Evolutionary conservation across 1,140 invertebrate species (phyloP), one percentile per base, ranked within the genome.

Genomic region (Dreissena rostriformis): DNA sequence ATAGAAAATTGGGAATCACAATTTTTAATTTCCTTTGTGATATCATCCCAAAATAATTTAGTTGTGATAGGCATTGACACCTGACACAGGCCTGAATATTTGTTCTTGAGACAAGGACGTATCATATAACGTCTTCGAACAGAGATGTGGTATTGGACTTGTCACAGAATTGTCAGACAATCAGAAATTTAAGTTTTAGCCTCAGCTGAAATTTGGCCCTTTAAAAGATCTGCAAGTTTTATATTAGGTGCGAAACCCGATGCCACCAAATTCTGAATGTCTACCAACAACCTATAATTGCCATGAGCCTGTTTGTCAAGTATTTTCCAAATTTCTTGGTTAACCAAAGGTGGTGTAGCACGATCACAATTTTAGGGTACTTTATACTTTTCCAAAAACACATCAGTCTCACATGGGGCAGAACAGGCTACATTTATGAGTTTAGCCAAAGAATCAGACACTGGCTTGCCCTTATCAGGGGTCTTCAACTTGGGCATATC

Each of bases 21-120:
- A 22, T 10, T n/a, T 19, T 81, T 78, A 1, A 78, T 78, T 52
- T 78, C 75, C 52, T 67, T 78, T 7, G 26, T 17, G 1, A 78
- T 67, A 67, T 78, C 61, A 53, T 78, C 75, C 7, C 75, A 61
- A 78, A 78, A 78, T n/a, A 78, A 53, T 67, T 78, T 29, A 49
- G 26, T 51, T 29, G 75, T 67, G n/a, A 78, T 52, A 22, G 57
- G 61, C 11, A 52, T 78, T 29, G 75, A 78, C 28, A 55, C 22
- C 19, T 67, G 19, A 67, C 65, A 78, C 8, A 78, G 49, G 26
- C 52, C 51, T 11, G n/a, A n/a, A 28, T 78, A 78, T 78, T 78
- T 78, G n/a, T 68, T 78, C 52, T 78, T 78, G 0, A 78, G 28
- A 24, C 29, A 22, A 53, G 75, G 75, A 17, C 75, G 26, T 19